These are phyloP conservation scores for Helicoverpa zea DNA, from an alignment of 1,140 invertebrate species.

Conservation along the genomic window DNA sequence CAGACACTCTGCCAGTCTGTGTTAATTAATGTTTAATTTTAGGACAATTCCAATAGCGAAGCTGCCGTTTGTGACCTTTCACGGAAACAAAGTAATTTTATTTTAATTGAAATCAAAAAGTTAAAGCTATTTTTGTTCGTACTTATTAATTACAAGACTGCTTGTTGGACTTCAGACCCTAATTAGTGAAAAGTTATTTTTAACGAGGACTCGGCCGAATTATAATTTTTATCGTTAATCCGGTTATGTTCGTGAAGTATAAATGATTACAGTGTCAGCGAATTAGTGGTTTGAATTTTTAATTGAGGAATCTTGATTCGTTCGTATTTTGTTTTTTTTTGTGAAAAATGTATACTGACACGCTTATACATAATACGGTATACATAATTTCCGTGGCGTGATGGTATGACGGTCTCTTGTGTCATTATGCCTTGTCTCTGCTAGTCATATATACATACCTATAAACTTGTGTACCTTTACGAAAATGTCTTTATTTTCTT, in stretches of 20 bases:
- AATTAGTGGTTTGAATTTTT: not conserved
- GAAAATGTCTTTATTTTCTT: not conserved
- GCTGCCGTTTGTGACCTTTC: not conserved
- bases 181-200: conserved; percentile 33
- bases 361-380: too few species aligned
- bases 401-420: too few species aligned
- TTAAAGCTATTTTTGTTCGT: not conserved
- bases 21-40: not conserved
- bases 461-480: too few species aligned
- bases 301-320: too few species aligned
- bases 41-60: not conserved
- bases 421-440: too few species aligned
- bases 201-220: not conserved
- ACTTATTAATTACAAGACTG: conserved; percentile 13
- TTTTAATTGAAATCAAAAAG: not conserved
- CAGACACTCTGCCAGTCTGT: not conserved
- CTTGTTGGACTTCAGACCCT: not conserved
- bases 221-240: not conserved
- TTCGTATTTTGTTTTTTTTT: too few species aligned
- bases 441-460: too few species aligned
- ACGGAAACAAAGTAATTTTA: not conserved
- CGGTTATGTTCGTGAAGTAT: not conserved
- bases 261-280: not conserved
- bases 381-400: too few species aligned
- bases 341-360: too few species aligned